Evolutionary conservation across 2,113 vertebrate species (phyloP).

Genomic region (Apaloderma vittatum): DNA sequence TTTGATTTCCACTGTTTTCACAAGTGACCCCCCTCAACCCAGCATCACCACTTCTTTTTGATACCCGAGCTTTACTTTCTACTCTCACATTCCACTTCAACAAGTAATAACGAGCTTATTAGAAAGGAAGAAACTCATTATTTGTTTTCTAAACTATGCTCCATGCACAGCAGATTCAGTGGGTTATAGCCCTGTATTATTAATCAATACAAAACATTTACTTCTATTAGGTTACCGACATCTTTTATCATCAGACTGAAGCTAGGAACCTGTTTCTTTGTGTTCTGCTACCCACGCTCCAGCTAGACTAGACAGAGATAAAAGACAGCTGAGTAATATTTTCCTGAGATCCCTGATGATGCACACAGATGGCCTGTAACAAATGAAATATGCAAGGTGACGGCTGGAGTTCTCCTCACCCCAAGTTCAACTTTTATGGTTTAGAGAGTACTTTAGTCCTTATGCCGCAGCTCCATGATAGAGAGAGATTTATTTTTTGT

Average conservation of each 20-base stretch:
- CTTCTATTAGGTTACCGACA: constrained; percentile 44
- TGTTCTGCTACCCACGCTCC: constrained; percentile 53
- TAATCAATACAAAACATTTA: constrained; percentile 52
- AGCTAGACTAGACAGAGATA: constrained; percentile 68
- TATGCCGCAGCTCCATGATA: background rate
- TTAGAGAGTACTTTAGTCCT: constrained; percentile 1
- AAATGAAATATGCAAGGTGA: constrained; percentile 65
- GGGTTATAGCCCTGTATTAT: constrained; percentile 22
- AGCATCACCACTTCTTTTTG: constrained; percentile 56
- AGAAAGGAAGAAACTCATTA: constrained; percentile 50
- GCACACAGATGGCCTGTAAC: constrained; percentile 69
- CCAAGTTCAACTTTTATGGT: constrained; percentile 41
- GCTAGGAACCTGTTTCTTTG: constrained; percentile 51
- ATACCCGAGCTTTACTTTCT: constrained; percentile 71
- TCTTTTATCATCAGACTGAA: constrained; percentile 49
- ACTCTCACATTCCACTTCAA: constrained; percentile 66
- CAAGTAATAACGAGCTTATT: constrained; percentile 68
- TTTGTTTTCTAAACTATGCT: constrained; percentile 45
- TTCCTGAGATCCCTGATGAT: constrained; percentile 68
- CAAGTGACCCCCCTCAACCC: constrained; percentile 66
- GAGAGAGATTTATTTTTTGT: constrained; percentile 5
- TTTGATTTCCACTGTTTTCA: constrained; percentile 77
- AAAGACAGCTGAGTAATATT: constrained; percentile 71
- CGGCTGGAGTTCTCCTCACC: constrained; percentile 48
- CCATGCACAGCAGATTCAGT: fast-evolving